Percentiles rank a stretch among this genome's conserved stretches.
Evolutionary conservation across 2,797 vertebrate species (phyloP).

Genomic region (Gymnoscopelus braueri): DNA sequence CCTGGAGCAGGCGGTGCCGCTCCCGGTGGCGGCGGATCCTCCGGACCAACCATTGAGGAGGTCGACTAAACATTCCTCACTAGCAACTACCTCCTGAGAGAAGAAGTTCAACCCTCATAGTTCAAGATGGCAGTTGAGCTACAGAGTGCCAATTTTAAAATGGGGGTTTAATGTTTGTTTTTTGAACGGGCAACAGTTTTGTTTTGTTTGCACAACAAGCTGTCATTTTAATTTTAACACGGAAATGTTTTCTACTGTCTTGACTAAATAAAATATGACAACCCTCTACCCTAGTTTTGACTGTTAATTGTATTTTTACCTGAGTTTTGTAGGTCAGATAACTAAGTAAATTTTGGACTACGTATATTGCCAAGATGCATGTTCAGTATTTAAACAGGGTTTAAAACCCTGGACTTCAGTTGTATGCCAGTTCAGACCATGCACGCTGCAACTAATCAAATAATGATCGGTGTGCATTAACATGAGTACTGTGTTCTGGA

Average conservation of each 20-base stretch:
- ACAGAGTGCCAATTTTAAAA: slow-evolving; percentile 64
- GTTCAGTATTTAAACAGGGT: too few relatives aligned
- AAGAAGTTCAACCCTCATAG: slow-evolving; percentile 70
- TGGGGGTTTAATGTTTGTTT: slow-evolving; percentile 45
- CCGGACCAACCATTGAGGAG: slow-evolving; percentile 87
- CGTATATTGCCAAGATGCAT: too few relatives aligned
- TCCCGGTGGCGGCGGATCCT: slow-evolving; percentile 79
- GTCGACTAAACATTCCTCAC: slow-evolving; percentile 76
- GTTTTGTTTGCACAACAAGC: slow-evolving; percentile 28
- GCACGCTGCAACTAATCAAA: too few relatives aligned
- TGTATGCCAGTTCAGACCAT: too few relatives aligned
- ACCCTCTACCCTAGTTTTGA: too few relatives aligned
- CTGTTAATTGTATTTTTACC: too few relatives aligned
- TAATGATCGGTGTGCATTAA: too few relatives aligned
- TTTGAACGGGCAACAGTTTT: slow-evolving; percentile 53
- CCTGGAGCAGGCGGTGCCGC: slow-evolving; percentile 82
- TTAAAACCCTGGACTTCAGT: too few relatives aligned
- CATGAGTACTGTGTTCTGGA: too few relatives aligned
- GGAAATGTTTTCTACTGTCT: slow-evolving; percentile 52
- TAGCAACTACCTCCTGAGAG: slow-evolving; percentile 45
- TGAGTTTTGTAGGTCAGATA: too few relatives aligned
- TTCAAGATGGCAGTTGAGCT: slow-evolving; percentile 38
- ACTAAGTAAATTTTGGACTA: too few relatives aligned
- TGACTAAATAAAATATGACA: slow-evolving; percentile 42
- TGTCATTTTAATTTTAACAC: slow-evolving; percentile 29